phyloP scores from a whole-genome alignment of 2,113 vertebrate species.

The Onychorhynchus coronatus region DNA sequence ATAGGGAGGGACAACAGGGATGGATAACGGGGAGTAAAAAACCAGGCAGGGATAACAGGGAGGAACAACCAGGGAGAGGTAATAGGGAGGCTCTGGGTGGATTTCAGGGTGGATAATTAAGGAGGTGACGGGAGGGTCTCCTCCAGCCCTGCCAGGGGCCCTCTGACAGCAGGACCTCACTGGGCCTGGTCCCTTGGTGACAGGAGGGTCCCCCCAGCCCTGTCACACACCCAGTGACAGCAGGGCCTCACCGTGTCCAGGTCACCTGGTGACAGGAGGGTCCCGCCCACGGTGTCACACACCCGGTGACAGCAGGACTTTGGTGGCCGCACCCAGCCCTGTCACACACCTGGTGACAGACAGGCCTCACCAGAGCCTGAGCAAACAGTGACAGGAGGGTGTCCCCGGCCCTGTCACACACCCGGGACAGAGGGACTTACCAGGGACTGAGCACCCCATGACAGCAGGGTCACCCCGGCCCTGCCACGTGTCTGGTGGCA shows the following conservation, averaged over 20 bases:
- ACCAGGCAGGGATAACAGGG: neutral
- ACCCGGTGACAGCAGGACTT: neutral
- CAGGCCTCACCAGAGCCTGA: neutral
- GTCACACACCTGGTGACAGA: neutral
- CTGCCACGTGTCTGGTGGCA: neutral
- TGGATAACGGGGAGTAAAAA: too few relatives aligned
- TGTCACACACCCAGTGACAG: neutral
- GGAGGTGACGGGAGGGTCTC: neutral
- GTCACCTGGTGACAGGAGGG: neutral
- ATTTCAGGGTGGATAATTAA: neutral
- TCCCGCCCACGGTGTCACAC: neutral
- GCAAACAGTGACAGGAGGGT: neutral
- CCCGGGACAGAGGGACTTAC: fast-evolving
- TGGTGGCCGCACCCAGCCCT: neutral
- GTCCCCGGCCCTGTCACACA: neutral
- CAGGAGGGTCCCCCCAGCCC: neutral
- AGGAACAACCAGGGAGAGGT: neutral
- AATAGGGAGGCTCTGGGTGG: neutral
- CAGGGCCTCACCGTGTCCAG: neutral
- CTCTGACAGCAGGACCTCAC: neutral
- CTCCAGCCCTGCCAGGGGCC: too few relatives aligned
- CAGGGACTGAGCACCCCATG: neutral
- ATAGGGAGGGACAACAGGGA: neutral
- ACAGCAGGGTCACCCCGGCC: neutral
- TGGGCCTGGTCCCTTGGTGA: neutral